Percentiles rank a stretch among this genome's conserved stretches.
phyloP scores from a whole-genome alignment of 2,888 invertebrate genomes.

The Neoaliturus tenellus region DNA sequence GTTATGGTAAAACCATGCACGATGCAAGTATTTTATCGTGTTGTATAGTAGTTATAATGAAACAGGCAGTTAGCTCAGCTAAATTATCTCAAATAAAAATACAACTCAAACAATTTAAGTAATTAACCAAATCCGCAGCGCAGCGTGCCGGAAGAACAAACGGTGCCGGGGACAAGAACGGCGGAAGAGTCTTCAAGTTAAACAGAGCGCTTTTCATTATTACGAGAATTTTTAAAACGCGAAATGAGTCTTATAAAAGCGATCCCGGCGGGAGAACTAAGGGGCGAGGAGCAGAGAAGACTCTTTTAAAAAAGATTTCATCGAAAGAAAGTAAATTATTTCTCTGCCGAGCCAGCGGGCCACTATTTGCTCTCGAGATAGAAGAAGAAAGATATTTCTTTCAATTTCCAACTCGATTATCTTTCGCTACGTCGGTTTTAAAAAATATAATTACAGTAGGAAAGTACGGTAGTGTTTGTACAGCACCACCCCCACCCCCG shows the following conservation, averaged over 20 bases:
- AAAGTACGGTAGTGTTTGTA: constrained; percentile 40
- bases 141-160: constrained; percentile 12
- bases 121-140: constrained; percentile 24
- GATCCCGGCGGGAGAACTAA: neutral
- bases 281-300: neutral
- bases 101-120: neutral
- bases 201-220: constrained; percentile 43
- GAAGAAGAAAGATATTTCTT: constrained; percentile 53
- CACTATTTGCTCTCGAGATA: constrained; percentile 46
- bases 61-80: neutral
- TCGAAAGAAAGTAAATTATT: constrained; percentile 51
- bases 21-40: too few species aligned
- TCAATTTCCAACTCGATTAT: constrained; percentile 57
- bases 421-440: constrained; percentile 51
- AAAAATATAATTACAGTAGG: constrained; percentile 52
- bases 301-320: constrained; percentile 30
- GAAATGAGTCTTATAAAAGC: constrained; percentile 37
- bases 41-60: too few species aligned
- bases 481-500: neutral
- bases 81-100: neutral
- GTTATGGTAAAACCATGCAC: too few species aligned
- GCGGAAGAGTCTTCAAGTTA: constrained; percentile 9
- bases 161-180: neutral
- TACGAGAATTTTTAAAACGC: constrained; percentile 42
- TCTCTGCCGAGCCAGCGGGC: constrained; percentile 25